Evolutionary conservation across 1,140 invertebrate genomes (phyloP).

Genomic region (Drosophila mayri): DNA sequence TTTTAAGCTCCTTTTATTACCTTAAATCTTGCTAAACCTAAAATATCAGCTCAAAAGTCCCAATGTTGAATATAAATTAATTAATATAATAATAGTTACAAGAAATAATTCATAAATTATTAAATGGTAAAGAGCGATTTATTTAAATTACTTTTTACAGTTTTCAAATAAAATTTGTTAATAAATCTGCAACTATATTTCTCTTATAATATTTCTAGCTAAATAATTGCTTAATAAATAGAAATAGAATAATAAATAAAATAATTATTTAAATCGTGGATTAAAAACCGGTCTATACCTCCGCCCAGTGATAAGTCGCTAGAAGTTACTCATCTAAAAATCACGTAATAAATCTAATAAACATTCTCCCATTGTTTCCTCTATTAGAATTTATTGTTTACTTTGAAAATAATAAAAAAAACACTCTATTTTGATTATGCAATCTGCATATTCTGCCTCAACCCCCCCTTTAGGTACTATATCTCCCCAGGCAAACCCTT

Average conservation of each 20-base stretch:
- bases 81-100: no score
- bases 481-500: not conserved
- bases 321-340: constrained; percentile 11
- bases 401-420: not conserved
- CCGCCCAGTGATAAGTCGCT: not conserved
- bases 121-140: not conserved
- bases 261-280: constrained; percentile 3
- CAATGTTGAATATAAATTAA: no score
- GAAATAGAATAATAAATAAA: not conserved
- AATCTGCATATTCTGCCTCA: constrained; percentile 10
- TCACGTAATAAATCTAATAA: constrained; percentile 5
- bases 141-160: not conserved
- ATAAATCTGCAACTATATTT: not conserved
- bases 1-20: not conserved
- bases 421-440: constrained; percentile 6
- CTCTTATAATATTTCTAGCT: not conserved
- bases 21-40: no score
- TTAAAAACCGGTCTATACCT: constrained; percentile 2
- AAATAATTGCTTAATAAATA: not conserved
- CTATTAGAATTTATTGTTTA: constrained; percentile 3
- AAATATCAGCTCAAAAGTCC: not conserved
- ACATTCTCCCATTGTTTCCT: constrained; percentile 11
- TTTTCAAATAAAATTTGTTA: not conserved
- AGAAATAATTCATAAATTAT: no score
- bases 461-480: constrained; percentile 1